Conservation (phyloP, 2,888 invertebrate genomes). For the Acleris sparsana region DNA sequence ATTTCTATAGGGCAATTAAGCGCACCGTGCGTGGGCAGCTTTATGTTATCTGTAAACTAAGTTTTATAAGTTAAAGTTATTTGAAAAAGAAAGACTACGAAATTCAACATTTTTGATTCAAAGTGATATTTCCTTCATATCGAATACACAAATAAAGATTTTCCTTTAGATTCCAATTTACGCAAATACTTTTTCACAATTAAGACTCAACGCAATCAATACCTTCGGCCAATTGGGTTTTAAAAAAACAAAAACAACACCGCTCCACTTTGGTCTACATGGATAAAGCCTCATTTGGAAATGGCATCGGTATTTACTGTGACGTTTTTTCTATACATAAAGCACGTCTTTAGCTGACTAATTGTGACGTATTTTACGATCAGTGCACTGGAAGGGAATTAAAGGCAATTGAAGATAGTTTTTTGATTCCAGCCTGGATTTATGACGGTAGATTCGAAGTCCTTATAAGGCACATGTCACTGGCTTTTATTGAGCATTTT, state of each 20-base stretch:
- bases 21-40: conserved; percentile 14
- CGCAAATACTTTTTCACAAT: conserved; percentile 27
- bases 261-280: conserved; percentile 51
- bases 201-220: conserved; percentile 50
- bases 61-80: neutral
- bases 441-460: conserved; percentile 62
- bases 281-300: conserved; percentile 62
- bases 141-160: conserved; percentile 11
- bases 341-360: conserved; percentile 68
- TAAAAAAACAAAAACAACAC: conserved; percentile 46
- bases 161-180: conserved; percentile 36
- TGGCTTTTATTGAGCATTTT: conserved; percentile 50
- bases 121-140: too few relatives aligned
- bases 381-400: conserved; percentile 62
- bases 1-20: conserved; percentile 53
- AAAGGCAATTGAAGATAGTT: conserved; percentile 71
- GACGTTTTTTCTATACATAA: conserved; percentile 64
- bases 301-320: conserved; percentile 56
- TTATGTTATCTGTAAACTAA: conserved; percentile 14
- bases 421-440: conserved; percentile 67
- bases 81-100: neutral
- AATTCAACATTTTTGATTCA: too few relatives aligned
- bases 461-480: conserved; percentile 63
- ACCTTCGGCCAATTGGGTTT: conserved; percentile 46
- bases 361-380: conserved; percentile 79